A percentile compares a stretch with the other conserved stretches of the same genome.
Evolutionary conservation across 1,140 invertebrate species (phyloP).

Genomic region (Rhagoletis pomonella): DNA sequence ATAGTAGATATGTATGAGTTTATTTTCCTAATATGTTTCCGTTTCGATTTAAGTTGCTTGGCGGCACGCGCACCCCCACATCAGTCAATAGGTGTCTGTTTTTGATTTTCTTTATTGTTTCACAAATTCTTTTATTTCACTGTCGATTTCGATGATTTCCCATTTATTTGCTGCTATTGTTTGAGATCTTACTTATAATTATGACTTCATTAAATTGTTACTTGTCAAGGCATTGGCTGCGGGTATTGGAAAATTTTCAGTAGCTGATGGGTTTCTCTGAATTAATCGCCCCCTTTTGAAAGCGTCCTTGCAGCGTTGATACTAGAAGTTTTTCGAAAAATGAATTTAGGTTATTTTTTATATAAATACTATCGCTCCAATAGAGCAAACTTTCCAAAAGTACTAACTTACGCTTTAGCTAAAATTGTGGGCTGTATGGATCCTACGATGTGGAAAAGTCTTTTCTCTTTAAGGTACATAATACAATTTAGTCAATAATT

Average conservation of each 20-base stretch:
- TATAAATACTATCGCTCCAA: too few species aligned
- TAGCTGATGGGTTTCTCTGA: not conserved
- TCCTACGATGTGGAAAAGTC: too few species aligned
- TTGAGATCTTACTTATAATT: slow-evolving; percentile 26
- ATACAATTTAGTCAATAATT: too few species aligned
- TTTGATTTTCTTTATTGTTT: slow-evolving; percentile 19
- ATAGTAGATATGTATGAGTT: not conserved
- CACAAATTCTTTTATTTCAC: not conserved
- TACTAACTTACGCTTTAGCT: too few species aligned
- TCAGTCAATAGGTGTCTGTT: not conserved
- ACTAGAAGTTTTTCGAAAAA: too few species aligned
- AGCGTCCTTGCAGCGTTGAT: too few species aligned
- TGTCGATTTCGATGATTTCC: not conserved
- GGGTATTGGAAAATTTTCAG: not conserved
- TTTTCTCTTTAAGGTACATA: too few species aligned
- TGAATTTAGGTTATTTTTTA: too few species aligned
- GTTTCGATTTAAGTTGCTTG: not conserved
- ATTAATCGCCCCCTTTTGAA: too few species aligned
- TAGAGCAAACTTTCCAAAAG: too few species aligned
- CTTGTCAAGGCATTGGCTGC: not conserved
- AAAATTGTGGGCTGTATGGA: too few species aligned
- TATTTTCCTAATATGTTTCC: slow-evolving; percentile 26
- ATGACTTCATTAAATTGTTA: slow-evolving; percentile 22
- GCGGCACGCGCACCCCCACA: slow-evolving; percentile 1
- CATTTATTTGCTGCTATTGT: slow-evolving; percentile 18